A percentile compares a stretch with the other conserved stretches of the same genome.
Evolutionary conservation across 1,140 invertebrate genomes (phyloP).

Genomic region (Anagrus nilaparvatae): DNA sequence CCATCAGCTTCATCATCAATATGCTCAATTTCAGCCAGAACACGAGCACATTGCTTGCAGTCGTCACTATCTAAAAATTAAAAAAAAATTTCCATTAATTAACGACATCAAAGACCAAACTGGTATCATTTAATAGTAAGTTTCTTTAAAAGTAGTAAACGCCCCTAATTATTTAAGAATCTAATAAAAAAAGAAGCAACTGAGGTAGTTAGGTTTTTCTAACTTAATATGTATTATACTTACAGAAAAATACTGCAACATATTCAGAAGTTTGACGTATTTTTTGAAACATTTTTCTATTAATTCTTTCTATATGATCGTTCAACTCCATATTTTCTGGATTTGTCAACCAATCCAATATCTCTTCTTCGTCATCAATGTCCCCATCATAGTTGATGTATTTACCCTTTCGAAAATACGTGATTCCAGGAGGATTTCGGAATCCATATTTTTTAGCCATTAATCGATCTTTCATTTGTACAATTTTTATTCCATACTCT

Average conservation of each 20-base stretch:
- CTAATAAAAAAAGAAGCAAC: too few species aligned
- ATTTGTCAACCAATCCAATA: conserved; percentile 87
- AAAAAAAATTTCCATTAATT: not conserved
- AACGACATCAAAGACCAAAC: not conserved
- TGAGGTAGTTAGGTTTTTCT: too few species aligned
- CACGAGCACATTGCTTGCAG: conserved; percentile 85
- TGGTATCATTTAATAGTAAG: too few species aligned
- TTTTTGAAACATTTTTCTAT: conserved; percentile 87
- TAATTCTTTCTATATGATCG: conserved; percentile 87
- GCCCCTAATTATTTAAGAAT: too few species aligned
- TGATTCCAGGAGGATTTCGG: conserved; percentile 78
- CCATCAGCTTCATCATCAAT: conserved; percentile 88
- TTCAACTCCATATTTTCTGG: conserved; percentile 91
- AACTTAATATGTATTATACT: conserved; percentile 38
- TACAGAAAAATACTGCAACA: conserved; percentile 91
- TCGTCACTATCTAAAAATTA: conserved; percentile 75
- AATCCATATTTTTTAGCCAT: conserved; percentile 94
- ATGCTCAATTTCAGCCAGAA: conserved; percentile 80
- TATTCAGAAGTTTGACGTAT: conserved; percentile 84
- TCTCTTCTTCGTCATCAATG: conserved; percentile 86
- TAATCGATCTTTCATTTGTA: conserved; percentile 77
- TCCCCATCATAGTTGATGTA: conserved; percentile 87
- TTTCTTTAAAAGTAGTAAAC: too few species aligned
- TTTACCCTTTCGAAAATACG: conserved; percentile 85
- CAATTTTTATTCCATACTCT: conserved; percentile 86